A percentile compares a stretch with the other conserved stretches of the same genome.
Evolutionary conservation across 2,797 vertebrate genomes (phyloP).

Genomic region (Propithecus deckenii): DNA sequence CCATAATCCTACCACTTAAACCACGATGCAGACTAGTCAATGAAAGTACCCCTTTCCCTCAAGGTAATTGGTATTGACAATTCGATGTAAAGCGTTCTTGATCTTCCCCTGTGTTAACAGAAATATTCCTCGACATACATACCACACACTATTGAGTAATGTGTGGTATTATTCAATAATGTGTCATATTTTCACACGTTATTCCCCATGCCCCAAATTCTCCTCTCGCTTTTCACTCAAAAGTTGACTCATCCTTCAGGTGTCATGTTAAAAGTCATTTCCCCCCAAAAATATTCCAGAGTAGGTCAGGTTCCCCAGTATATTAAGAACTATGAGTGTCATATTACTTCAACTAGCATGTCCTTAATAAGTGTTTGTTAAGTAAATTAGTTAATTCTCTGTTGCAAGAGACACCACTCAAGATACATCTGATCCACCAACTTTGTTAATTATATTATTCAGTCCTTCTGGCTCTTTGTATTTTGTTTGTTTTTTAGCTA

Average conservation of each 20-base stretch:
- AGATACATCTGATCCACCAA: background rate
- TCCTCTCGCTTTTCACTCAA: background rate
- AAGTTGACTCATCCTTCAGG: background rate
- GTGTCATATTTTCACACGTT: background rate
- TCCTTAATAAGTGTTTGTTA: background rate
- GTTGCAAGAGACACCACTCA: background rate
- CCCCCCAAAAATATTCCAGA: background rate
- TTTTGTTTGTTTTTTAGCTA: background rate
- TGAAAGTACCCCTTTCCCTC: background rate
- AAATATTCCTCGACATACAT: background rate
- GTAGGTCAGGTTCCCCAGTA: background rate
- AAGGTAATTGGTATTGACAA: background rate
- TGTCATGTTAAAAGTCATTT: constrained; percentile 26
- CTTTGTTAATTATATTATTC: background rate
- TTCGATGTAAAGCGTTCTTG: background rate
- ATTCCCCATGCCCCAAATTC: background rate
- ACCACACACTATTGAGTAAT: background rate
- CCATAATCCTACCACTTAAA: background rate
- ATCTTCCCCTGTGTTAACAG: background rate
- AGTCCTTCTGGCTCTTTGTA: background rate
- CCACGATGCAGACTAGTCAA: background rate
- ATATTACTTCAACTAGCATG: background rate
- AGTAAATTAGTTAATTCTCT: background rate
- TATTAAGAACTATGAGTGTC: background rate
- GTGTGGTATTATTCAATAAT: background rate